Evolutionary conservation across 2,888 invertebrate species (phyloP).

Genomic region (Cerceris rybyensis): DNA sequence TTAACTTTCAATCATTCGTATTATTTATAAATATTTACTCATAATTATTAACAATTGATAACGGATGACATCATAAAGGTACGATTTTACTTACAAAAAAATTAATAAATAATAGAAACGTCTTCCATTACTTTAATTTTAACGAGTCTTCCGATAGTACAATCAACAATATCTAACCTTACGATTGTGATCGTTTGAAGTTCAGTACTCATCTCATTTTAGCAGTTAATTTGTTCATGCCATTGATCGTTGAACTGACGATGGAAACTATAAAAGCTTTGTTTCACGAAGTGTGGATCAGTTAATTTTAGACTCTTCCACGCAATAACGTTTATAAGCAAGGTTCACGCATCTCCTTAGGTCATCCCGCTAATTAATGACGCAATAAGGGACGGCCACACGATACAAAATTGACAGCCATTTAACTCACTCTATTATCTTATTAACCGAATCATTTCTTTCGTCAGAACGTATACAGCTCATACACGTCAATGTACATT

Average conservation of each 20-base stretch:
- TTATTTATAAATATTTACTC: too few species aligned
- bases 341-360: constrained; percentile 54
- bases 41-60: too few species aligned
- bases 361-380: constrained; percentile 62
- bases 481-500: not conserved
- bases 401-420: constrained; percentile 48
- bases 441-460: constrained; percentile 12
- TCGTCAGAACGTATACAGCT: not conserved
- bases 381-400: constrained; percentile 49
- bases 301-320: constrained; percentile 35
- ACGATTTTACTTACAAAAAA: too few species aligned
- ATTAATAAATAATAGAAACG: too few species aligned
- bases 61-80: too few species aligned
- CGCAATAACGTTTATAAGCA: constrained; percentile 51
- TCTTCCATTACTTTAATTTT: too few species aligned
- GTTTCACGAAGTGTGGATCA: constrained; percentile 36
- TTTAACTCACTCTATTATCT: constrained; percentile 20
- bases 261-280: constrained; percentile 28
- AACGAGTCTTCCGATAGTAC: too few species aligned
- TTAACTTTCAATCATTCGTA: too few species aligned
- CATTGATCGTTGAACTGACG: constrained; percentile 10
- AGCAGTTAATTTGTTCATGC: constrained; percentile 36
- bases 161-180: too few species aligned
- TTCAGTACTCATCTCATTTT: not conserved
- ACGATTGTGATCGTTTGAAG: too few species aligned